Conservation (phyloP, 2,888 invertebrate species). For the Imbricaverruca yamaguchii region DNA sequence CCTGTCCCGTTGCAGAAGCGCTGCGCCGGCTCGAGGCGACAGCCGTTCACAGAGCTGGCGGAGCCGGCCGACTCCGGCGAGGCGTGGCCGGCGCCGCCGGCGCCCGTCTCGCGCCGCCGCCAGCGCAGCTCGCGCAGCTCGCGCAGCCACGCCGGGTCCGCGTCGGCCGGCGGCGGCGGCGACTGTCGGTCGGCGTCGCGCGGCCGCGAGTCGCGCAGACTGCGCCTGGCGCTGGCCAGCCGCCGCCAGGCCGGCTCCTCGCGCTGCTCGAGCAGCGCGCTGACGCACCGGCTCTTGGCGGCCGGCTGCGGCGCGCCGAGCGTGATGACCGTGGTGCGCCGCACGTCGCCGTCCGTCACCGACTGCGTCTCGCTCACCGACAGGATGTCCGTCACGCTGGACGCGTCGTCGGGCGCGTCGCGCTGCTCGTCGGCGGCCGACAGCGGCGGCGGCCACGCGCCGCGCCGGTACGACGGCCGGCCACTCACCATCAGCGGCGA, state of each 20-base stretch:
- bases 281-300: neutral
- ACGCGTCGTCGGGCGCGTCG: neutral
- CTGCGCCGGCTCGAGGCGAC: neutral
- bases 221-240: neutral
- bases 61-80: neutral
- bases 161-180: neutral
- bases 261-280: neutral
- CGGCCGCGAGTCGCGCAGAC: neutral
- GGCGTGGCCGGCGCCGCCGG: neutral
- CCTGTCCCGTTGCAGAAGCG: neutral
- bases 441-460: neutral
- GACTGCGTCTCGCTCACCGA: conserved; percentile 5
- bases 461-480: neutral
- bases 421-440: neutral
- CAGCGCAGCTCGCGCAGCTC: conserved; percentile 5
- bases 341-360: conserved; percentile 6
- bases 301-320: neutral
- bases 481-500: neutral
- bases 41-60: neutral
- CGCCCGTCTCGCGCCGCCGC: neutral
- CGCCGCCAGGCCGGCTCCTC: conserved; percentile 13
- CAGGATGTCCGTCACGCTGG: conserved; percentile 7
- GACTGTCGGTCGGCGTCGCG: neutral
- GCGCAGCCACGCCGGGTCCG: neutral
- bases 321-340: neutral